These are phyloP conservation scores for Circaetus gallicus DNA, from an alignment of 2,113 vertebrate genomes.

Conservation along the genomic window DNA sequence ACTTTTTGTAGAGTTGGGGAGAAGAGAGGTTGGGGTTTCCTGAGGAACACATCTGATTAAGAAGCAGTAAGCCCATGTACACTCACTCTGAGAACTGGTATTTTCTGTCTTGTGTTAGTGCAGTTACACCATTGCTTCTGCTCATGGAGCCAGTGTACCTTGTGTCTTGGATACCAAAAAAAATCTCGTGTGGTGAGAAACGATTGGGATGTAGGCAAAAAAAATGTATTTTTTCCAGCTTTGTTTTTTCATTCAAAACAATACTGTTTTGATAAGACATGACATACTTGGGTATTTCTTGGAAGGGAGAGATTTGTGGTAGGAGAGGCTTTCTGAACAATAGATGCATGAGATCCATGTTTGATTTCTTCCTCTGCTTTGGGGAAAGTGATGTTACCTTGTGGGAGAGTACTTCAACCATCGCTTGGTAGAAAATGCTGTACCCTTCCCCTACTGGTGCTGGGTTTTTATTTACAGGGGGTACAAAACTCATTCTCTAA, in stretches of 20 bases:
- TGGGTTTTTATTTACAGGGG: background rate
- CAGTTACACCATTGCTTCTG: background rate
- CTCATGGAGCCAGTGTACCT: background rate
- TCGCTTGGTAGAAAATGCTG: background rate
- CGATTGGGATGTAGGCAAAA: background rate
- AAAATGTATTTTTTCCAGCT: background rate
- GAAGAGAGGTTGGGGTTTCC: background rate
- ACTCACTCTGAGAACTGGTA: background rate
- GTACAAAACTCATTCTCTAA: background rate
- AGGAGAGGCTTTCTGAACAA: background rate
- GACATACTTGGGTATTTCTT: background rate
- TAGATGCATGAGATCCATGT: background rate
- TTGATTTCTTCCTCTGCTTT: background rate
- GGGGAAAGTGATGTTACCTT: background rate
- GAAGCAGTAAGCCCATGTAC: background rate
- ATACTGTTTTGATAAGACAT: background rate
- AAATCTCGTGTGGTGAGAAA: background rate
- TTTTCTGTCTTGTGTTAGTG: background rate
- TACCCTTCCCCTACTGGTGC: background rate
- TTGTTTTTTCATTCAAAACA: background rate
- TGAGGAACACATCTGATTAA: background rate
- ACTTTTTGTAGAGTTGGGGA: background rate
- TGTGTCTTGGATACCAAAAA: background rate
- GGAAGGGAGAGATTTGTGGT: background rate
- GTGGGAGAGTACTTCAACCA: background rate